These are phyloP conservation scores for Nyctibius bracteatus DNA, from an alignment of 2,113 vertebrate genomes.

Conservation along the genomic window DNA sequence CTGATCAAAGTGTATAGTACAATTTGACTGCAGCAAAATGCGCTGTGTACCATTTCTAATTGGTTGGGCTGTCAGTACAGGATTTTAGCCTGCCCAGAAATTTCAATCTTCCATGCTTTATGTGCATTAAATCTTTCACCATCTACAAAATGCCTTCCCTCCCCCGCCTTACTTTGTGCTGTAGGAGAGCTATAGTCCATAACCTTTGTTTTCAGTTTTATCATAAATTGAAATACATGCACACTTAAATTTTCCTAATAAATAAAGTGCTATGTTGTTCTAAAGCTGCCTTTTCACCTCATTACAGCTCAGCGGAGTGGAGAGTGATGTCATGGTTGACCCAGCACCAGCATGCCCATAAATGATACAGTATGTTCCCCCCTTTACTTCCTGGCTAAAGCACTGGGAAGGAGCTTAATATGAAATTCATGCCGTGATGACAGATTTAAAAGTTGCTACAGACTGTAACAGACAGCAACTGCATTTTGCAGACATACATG, in stretches of 20 bases:
- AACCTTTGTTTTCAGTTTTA: conserved; percentile 72
- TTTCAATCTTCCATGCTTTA: conserved; percentile 31
- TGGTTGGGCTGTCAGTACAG: background rate
- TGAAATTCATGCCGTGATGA: conserved; percentile 88
- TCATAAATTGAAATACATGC: conserved; percentile 67
- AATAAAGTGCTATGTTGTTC: conserved; percentile 78
- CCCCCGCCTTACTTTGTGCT: background rate
- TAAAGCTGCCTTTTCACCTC: conserved; percentile 79
- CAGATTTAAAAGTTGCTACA: conserved; percentile 99
- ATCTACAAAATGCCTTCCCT: conserved; percentile 28
- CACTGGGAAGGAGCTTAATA: conserved; percentile 82
- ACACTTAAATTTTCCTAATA: conserved; percentile 71
- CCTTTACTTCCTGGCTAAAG: conserved; percentile 77
- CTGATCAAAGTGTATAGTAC: background rate
- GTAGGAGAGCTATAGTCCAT: conserved; percentile 55
- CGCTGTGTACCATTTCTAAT: background rate
- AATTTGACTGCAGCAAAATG: background rate
- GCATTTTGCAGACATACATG: conserved; percentile 88
- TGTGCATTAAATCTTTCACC: conserved; percentile 59
- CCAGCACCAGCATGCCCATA: conserved; percentile 79
- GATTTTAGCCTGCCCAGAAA: conserved; percentile 27
- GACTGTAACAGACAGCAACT: conserved; percentile 89
- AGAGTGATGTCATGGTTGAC: conserved; percentile 82
- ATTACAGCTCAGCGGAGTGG: conserved; percentile 77
- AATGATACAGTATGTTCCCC: conserved; percentile 80